Evolutionary conservation across 2,797 vertebrate genomes (phyloP), one percentile per base, ranked within the genome.

Genomic region (Mormyrops boulengeri): DNA sequence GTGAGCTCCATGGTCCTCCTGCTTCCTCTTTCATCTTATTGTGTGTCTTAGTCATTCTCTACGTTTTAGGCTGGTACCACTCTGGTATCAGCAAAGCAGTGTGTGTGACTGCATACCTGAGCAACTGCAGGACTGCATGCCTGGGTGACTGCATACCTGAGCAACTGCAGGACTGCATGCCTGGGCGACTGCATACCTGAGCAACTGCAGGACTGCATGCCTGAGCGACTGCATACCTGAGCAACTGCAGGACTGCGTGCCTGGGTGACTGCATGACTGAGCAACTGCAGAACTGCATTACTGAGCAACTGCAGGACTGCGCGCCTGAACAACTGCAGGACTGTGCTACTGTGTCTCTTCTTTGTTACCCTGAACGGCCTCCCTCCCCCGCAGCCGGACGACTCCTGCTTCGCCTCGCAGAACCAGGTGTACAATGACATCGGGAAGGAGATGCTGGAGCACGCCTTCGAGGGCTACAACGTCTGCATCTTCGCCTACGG

Each of bases 401-500:
- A 99, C 93, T 95, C 98, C 82, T 92, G 92, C 94, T 99, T 99
- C 94, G 98, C 98, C 0, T 98, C 98, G 92, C 99, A 99, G 94
- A 97, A 92, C 91, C 97, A 94, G 0, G 98, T 99, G 62, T 99
- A 96, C 96, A 99, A 99, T 97, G 98, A 99, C 90, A 99, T 99
- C 49, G 99, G 99, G 66, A 98, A 99, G 92, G 99, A 99, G 94
- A 99, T 99, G 99, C 95, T 99, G 89, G 94, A 95, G 69, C 99
- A 99, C 0, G 98, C 99, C 69, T 99, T 99, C 30, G 98, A 99
- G 91, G 99, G 99, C 90, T 99, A 99, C 94, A 99, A 99, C 0
- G 99, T 99, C 0, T 99, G 99, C 93, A 99, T 99, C 92, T 99
- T 99, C 91, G 99, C 99, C 73, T 99, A 99, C 53, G 99, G 99